Evolutionary conservation across 2,888 invertebrate species (phyloP).

Genomic region (Cerceris ruficornis): DNA sequence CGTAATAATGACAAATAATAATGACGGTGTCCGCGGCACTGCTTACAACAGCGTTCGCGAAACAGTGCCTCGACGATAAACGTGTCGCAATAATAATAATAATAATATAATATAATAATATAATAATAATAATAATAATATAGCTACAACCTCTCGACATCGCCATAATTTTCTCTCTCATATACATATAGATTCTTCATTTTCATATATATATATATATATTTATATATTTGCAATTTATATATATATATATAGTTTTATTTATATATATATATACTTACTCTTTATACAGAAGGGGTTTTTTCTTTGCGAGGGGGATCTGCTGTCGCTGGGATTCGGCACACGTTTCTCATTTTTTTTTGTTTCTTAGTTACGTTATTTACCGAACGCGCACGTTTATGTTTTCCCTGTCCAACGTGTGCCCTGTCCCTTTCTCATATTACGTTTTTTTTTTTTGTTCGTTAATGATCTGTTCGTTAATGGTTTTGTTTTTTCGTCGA

Average conservation of each 20-base stretch:
- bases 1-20: conserved; percentile 65
- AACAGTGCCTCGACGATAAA: conserved; percentile 42
- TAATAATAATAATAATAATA: conserved; percentile 46
- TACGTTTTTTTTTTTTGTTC: conserved; percentile 13
- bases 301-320: conserved; percentile 72
- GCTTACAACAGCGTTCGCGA: conserved; percentile 54
- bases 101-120: conserved; percentile 59
- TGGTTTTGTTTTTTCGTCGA: conserved; percentile 16
- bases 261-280: conserved; percentile 74
- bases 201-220: conserved; percentile 45
- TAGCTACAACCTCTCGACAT: conserved; percentile 67
- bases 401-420: conserved; percentile 42
- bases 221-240: conserved; percentile 49
- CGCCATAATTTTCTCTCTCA: conserved; percentile 59
- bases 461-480: conserved; percentile 31
- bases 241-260: conserved; percentile 54
- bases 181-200: conserved; percentile 61
- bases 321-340: conserved; percentile 67
- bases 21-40: conserved; percentile 65
- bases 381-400: conserved; percentile 55
- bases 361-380: conserved; percentile 1
- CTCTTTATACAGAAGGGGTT: conserved; percentile 80
- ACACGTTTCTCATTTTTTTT: conserved; percentile 43
- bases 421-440: conserved; percentile 44
- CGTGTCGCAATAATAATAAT: conserved; percentile 42